Evolutionary conservation across 2,113 vertebrate genomes (phyloP).

Genomic region (Notarius lentiginosus): DNA sequence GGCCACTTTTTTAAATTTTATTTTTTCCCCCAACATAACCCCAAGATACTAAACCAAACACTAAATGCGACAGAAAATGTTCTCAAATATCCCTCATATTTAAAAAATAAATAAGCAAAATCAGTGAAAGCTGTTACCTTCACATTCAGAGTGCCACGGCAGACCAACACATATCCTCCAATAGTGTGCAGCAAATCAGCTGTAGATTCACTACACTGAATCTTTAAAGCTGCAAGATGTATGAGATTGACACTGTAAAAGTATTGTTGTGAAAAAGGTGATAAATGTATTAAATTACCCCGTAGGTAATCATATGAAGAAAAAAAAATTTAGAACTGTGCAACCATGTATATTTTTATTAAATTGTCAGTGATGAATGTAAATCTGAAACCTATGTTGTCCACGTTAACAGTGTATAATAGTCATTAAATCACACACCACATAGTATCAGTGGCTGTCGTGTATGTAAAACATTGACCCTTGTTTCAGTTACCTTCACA

Average conservation of each 20-base stretch:
- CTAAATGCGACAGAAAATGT: neutral
- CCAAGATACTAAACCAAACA: neutral
- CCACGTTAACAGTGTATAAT: neutral
- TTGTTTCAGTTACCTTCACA: conserved; percentile 71
- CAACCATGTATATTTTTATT: neutral
- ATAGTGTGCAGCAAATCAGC: conserved; percentile 71
- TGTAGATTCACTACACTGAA: conserved; percentile 74
- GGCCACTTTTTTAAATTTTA: neutral
- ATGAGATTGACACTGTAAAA: neutral
- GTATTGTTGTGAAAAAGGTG: neutral
- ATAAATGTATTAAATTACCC: neutral
- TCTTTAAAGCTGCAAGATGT: conserved; percentile 69
- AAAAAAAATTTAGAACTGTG: neutral
- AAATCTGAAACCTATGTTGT: neutral
- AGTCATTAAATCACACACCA: neutral
- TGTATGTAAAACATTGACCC: neutral
- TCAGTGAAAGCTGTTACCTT: conserved; percentile 65
- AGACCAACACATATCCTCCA: conserved; percentile 70
- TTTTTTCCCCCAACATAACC: neutral
- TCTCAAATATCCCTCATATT: neutral
- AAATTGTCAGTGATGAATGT: too few relatives aligned
- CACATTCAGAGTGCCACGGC: conserved; percentile 70
- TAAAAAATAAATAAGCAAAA: too few relatives aligned
- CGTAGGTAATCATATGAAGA: neutral
- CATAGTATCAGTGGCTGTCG: neutral